Evolutionary conservation across 2,113 vertebrate genomes (phyloP).

Genomic region (Cariama cristata): DNA sequence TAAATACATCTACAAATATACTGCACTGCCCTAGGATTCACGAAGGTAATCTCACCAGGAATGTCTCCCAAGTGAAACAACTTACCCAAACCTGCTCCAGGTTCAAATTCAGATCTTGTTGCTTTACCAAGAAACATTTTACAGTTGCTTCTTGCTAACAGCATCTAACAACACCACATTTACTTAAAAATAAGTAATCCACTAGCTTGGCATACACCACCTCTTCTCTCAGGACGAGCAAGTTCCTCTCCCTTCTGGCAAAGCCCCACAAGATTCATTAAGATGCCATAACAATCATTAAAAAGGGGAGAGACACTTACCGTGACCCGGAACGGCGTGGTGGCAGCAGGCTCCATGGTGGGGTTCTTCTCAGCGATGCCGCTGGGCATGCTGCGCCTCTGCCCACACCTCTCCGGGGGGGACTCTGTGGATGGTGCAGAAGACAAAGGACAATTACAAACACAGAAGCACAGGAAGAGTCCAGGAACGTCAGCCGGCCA

Average conservation of each 20-base stretch:
- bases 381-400: conserved; percentile 92
- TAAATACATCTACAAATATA: not conserved
- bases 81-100: not conserved
- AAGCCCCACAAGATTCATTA: not conserved
- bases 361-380: conserved; percentile 86
- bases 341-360: conserved; percentile 87
- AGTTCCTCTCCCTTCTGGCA: not conserved
- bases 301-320: conserved; percentile 74
- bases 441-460: not conserved
- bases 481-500: not conserved
- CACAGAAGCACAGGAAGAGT: not conserved
- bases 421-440: conserved; percentile 82
- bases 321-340: conserved; percentile 93
- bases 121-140: not conserved
- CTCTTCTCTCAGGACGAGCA: not conserved
- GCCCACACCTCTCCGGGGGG: conserved; percentile 90
- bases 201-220: rapidly evolving
- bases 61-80: not conserved
- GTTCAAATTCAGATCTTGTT: not conserved
- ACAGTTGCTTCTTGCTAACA: not conserved
- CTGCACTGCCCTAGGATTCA: not conserved
- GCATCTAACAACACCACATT: rapidly evolving
- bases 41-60: not conserved
- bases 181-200: not conserved
- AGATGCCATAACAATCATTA: not conserved